Conservation (phyloP, 2,113 vertebrate species). For the Nibea albiflora region DNA sequence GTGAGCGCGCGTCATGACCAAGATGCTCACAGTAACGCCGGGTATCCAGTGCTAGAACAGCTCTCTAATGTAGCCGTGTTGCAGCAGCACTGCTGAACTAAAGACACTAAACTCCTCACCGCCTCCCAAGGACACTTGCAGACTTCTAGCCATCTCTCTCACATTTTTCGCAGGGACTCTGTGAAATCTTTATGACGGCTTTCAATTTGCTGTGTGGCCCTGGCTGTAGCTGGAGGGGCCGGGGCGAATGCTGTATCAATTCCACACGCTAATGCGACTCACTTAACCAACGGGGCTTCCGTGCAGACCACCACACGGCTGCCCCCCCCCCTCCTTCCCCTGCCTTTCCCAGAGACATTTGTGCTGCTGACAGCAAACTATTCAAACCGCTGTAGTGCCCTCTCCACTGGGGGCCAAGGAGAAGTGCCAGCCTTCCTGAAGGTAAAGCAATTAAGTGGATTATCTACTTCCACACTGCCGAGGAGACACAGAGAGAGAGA, state of each 20-base stretch:
- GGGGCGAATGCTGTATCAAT: slow-evolving; percentile 24
- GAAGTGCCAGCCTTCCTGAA: slow-evolving; percentile 17
- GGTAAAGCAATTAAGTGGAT: slow-evolving; percentile 41
- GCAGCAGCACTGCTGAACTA: neutral
- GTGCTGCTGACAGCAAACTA: slow-evolving; percentile 25
- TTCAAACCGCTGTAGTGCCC: slow-evolving; percentile 3
- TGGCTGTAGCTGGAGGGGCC: slow-evolving; percentile 16
- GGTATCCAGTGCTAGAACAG: too few relatives aligned
- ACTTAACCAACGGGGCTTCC: slow-evolving; percentile 37
- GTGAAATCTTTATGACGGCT: slow-evolving; percentile 71
- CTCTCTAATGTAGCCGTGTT: neutral
- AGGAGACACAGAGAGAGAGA: neutral
- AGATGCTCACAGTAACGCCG: neutral
- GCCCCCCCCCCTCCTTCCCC: neutral
- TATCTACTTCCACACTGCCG: slow-evolving; percentile 17
- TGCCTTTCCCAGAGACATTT: neutral
- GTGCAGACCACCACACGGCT: slow-evolving; percentile 2
- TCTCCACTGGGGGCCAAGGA: slow-evolving; percentile 27
- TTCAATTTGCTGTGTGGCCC: slow-evolving; percentile 61
- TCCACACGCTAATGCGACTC: slow-evolving; percentile 36
- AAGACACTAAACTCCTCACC: neutral
- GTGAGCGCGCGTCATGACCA: too few relatives aligned
- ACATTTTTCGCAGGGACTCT: slow-evolving; percentile 53
- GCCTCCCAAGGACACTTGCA: slow-evolving; percentile 11
- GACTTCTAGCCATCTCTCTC: slow-evolving; percentile 21